Conservation (phyloP, 2,888 invertebrate genomes). For the Cephus pygmeus region DNA sequence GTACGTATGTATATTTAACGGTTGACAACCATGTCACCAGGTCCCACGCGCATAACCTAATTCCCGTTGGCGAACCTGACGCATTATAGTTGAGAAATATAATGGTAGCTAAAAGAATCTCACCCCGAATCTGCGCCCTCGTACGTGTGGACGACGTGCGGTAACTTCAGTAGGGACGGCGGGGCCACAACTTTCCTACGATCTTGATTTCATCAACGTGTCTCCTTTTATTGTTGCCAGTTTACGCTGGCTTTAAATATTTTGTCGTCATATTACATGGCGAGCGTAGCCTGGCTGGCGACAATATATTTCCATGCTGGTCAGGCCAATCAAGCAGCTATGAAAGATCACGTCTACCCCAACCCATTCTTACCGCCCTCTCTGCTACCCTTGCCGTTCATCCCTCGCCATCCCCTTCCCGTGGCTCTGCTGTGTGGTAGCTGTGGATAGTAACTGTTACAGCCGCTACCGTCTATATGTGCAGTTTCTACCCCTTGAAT, state of each 20-base stretch:
- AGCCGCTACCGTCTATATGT: slow-evolving; percentile 29
- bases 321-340: slow-evolving; percentile 62
- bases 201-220: slow-evolving; percentile 65
- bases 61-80: background rate
- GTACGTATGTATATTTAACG: background rate
- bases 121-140: background rate
- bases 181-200: slow-evolving; percentile 52
- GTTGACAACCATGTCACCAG: background rate
- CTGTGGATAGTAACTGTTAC: slow-evolving; percentile 36
- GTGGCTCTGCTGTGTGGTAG: background rate
- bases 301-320: slow-evolving; percentile 53
- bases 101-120: background rate
- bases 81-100: background rate
- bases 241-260: slow-evolving; percentile 57
- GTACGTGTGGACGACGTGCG: slow-evolving; percentile 8
- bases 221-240: slow-evolving; percentile 63
- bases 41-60: background rate
- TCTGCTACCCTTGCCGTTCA: slow-evolving; percentile 4
- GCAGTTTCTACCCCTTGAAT: slow-evolving; percentile 15
- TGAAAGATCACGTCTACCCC: slow-evolving; percentile 64
- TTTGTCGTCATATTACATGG: slow-evolving; percentile 43
- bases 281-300: slow-evolving; percentile 17
- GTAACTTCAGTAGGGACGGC: slow-evolving; percentile 24
- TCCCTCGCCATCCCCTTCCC: slow-evolving; percentile 31
- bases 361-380: slow-evolving; percentile 25